Base-by-base conservation (phyloP, 2,888 invertebrate genomes). In the Drosophila rubida region DNA sequence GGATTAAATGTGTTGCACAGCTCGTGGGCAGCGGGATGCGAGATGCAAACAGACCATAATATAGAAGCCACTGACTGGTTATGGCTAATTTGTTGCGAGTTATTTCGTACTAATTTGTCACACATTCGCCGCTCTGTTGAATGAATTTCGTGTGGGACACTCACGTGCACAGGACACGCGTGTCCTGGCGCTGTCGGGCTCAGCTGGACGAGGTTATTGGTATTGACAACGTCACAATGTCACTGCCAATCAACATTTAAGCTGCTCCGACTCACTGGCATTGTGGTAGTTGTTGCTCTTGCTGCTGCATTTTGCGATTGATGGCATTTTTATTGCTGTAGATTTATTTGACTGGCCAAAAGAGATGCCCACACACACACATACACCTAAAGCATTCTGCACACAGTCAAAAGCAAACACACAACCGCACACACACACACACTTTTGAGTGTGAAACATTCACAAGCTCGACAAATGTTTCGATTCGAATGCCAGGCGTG, bases 161-260 rank as follows among this genome's bases (percentile, higher is more conserved):
- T n/a, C n/a, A 32, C 58, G 63, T 44, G 42, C 19, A 25, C 66
- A 51, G 62, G 61, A 59, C 30, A 44, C 41, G 60, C 50, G 54
- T 67, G 58, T 60, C 44, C 61, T 53, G 53, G 27, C 37, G 45
- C 61, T 51, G 60, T 3, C 27, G 19, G 51, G 30, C 51, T 39
- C 41, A 53, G 41, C 60, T 64, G 51, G 55, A 65, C 61, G 30
- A 55, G 64, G 57, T 55, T 62, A 70, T 65, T 63, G 67, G 62
- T 61, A 77, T 69, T 72, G 68, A 48, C 61, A 75, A 42, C 58
- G 60, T 60, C 51, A 78, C 76, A 87, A 87, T 87, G 87, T 89
- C 85, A 81, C 65, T 89, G 89, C 88, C 89, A 90, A 87, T 89
- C 89, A 89, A 75, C 80, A 77, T 77, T 60, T 68, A 75, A 75